These are phyloP conservation scores for Dendrolimus houi DNA, from an alignment of 2,888 invertebrate species.

Conservation along the genomic window DNA sequence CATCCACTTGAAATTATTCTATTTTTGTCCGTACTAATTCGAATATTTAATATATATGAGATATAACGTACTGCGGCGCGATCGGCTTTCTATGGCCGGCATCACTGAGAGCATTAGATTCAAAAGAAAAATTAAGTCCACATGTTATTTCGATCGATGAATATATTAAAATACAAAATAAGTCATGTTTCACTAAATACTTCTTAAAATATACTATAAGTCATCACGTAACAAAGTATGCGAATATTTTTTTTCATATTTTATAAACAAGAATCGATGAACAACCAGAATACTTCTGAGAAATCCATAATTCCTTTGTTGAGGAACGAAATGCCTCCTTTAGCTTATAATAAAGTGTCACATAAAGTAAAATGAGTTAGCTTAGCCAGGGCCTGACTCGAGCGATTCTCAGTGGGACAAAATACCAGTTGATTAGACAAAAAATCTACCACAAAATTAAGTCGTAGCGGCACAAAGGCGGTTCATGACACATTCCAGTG, in stretches of 20 bases:
- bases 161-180: not conserved
- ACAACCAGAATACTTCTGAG: not conserved
- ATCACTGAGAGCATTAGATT: no score
- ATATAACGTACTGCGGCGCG: no score
- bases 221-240: not conserved
- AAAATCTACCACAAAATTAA: no score
- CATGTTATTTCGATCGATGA: not conserved
- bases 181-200: not conserved
- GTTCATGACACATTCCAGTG: no score
- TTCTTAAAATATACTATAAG: not conserved
- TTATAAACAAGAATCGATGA: not conserved
- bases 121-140: not conserved
- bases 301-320: slow-evolving; percentile 2
- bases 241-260: not conserved
- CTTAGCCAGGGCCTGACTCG: slow-evolving; percentile 4
- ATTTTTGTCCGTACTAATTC: no score
- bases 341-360: slow-evolving; percentile 63
- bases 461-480: no score
- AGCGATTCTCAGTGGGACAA: no score
- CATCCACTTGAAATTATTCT: no score
- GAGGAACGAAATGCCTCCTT: slow-evolving; percentile 22
- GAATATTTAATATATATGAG: no score
- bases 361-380: slow-evolving; percentile 54
- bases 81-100: no score
- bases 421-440: no score